Conservation (phyloP, 2,888 invertebrate genomes). For the Crocallis elinguaria region DNA sequence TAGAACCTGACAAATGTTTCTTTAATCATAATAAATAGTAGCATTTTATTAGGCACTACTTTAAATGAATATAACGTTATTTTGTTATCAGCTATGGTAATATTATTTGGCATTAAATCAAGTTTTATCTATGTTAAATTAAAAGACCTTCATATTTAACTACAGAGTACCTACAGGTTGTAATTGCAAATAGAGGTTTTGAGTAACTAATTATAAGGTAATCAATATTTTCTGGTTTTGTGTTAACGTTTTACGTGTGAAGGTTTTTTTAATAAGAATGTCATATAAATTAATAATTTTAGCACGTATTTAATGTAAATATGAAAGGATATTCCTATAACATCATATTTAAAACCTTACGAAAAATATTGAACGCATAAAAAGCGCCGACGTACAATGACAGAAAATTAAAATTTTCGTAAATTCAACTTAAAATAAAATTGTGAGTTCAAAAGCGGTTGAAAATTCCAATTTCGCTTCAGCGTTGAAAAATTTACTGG, state of each 20-base stretch:
- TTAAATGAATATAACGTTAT: too few relatives aligned
- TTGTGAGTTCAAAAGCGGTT: slow-evolving; percentile 25
- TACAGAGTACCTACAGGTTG: too few relatives aligned
- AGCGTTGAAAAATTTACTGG: slow-evolving; percentile 37
- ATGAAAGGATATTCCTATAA: slow-evolving; percentile 2
- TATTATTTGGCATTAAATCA: too few relatives aligned
- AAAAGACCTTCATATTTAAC: too few relatives aligned
- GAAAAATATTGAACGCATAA: slow-evolving; percentile 15
- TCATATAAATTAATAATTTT: slow-evolving; percentile 5
- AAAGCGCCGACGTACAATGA: slow-evolving; percentile 19
- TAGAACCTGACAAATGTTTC: neutral
- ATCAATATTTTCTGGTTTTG: too few relatives aligned
- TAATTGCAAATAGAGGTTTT: too few relatives aligned
- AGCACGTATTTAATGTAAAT: neutral
- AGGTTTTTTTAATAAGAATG: neutral
- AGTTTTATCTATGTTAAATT: too few relatives aligned
- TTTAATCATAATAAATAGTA: neutral
- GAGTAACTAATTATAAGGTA: too few relatives aligned
- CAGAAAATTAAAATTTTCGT: slow-evolving; percentile 17
- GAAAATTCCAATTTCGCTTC: slow-evolving; percentile 28
- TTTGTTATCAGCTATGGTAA: too few relatives aligned
- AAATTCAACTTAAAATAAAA: slow-evolving; percentile 18
- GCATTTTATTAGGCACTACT: neutral
- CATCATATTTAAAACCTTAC: slow-evolving; percentile 12
- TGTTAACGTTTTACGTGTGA: too few relatives aligned